Evolutionary conservation across 2,113 vertebrate species (phyloP).

Genomic region (Hippocampus barbouri): DNA sequence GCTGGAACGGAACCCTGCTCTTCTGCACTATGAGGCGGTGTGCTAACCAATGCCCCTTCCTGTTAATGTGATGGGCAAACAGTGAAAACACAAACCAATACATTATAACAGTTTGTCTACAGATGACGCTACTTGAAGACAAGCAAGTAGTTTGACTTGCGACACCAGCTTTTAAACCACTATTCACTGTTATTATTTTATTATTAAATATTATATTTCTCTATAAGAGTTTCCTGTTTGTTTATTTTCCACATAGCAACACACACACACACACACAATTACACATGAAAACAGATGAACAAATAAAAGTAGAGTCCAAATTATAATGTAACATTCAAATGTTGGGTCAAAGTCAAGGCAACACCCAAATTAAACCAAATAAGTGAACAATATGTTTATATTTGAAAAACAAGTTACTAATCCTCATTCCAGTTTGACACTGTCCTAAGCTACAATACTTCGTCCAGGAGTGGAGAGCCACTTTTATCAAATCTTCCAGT

Average conservation of each 20-base stretch:
- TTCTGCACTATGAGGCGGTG: too few species aligned
- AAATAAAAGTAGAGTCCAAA: conserved; percentile 62
- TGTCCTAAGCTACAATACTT: too few species aligned
- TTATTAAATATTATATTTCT: conserved; percentile 40
- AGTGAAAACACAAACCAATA: conserved; percentile 11
- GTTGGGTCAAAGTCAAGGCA: too few species aligned
- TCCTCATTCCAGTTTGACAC: too few species aligned
- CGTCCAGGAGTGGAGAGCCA: too few species aligned
- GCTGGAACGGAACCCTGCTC: too few species aligned
- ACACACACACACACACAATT: conserved; percentile 27
- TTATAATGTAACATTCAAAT: neutral
- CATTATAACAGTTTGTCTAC: neutral
- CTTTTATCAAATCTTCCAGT: too few species aligned
- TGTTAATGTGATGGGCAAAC: neutral
- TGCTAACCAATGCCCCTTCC: neutral
- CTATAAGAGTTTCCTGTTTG: conserved; percentile 32
- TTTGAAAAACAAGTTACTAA: too few species aligned
- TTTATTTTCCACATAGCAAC: conserved; percentile 18
- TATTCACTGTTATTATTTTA: conserved; percentile 36
- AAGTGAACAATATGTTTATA: too few species aligned
- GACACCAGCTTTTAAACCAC: conserved; percentile 15
- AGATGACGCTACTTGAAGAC: conserved; percentile 15
- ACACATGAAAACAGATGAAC: conserved; percentile 92
- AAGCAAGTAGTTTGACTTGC: conserved; percentile 21
- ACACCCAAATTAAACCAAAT: too few species aligned